phyloP scores from a whole-genome alignment of 2,888 invertebrate genomes.

The Holacanthella duospinosa region DNA sequence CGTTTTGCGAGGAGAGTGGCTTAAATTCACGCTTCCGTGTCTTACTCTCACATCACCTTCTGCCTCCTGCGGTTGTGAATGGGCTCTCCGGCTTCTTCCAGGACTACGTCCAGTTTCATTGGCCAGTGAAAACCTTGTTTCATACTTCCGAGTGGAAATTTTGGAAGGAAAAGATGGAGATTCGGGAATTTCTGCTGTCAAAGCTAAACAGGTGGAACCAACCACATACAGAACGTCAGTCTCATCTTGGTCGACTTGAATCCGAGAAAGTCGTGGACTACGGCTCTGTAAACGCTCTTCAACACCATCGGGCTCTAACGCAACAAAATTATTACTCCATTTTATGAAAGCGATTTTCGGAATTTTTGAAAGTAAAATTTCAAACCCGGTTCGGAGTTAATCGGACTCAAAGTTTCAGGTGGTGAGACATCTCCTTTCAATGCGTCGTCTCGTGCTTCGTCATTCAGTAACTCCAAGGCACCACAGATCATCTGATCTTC shows the following conservation, averaged over 20 bases:
- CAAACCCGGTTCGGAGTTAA: slow-evolving; percentile 39
- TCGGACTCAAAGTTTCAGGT: slow-evolving; percentile 38
- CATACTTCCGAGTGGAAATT: background rate
- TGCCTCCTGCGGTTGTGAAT: background rate
- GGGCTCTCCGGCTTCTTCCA: slow-evolving; percentile 22
- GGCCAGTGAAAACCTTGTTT: background rate
- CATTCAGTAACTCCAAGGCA: slow-evolving; percentile 79
- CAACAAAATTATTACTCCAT: background rate
- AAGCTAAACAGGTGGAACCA: slow-evolving; percentile 24
- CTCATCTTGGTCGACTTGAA: slow-evolving; percentile 33
- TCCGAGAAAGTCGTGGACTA: slow-evolving; percentile 10
- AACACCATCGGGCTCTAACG: background rate
- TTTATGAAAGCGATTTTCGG: background rate
- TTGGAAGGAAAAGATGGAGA: slow-evolving; percentile 26
- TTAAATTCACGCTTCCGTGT: background rate
- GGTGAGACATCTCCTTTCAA: slow-evolving; percentile 51
- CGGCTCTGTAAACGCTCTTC: background rate
- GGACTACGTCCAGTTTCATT: background rate
- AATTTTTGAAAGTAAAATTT: background rate
- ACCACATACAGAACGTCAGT: slow-evolving; percentile 37
- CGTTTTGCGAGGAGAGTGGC: background rate
- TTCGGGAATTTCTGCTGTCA: slow-evolving; percentile 35
- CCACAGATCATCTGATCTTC: slow-evolving; percentile 94
- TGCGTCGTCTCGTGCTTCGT: slow-evolving; percentile 86
- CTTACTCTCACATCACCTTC: background rate